These are phyloP conservation scores for Zaprionus lachaisei DNA, from an alignment of 1,140 invertebrate species.

Conservation along the genomic window DNA sequence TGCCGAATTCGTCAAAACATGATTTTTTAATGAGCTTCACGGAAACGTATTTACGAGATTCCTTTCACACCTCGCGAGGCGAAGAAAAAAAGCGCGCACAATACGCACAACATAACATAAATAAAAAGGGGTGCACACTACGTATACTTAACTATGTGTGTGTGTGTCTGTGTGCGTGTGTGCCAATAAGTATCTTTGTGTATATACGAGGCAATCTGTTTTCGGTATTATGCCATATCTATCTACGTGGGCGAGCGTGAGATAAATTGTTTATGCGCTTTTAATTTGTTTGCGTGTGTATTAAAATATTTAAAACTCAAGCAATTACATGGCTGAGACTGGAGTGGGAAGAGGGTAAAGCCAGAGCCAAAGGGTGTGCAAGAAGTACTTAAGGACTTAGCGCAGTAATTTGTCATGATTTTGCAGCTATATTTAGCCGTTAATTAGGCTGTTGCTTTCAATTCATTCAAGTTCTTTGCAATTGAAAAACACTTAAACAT, in stretches of 20 bases:
- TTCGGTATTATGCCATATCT: slow-evolving; percentile 26
- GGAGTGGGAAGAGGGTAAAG: background rate
- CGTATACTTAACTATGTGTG: background rate
- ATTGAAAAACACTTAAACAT: background rate
- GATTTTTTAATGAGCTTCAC: slow-evolving; percentile 77
- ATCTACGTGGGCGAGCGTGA: slow-evolving; percentile 32
- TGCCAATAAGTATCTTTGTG: slow-evolving; percentile 18
- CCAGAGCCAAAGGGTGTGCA: background rate
- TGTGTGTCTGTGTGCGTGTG: slow-evolving; percentile 1
- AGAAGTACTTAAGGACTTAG: slow-evolving; percentile 14
- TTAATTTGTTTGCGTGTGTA: slow-evolving; percentile 63
- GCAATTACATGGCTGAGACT: background rate
- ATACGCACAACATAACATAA: slow-evolving; percentile 59
- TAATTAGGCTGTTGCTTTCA: background rate
- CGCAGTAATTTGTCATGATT: slow-evolving; percentile 10
- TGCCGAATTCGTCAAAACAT: slow-evolving; percentile 72
- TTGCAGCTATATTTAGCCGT: background rate
- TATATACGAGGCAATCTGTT: slow-evolving; percentile 52
- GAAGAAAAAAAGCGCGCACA: slow-evolving; percentile 54
- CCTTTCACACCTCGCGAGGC: slow-evolving; percentile 66
- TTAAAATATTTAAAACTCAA: slow-evolving; percentile 64
- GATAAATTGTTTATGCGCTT: slow-evolving; percentile 64
- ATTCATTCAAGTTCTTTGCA: too few relatives aligned
- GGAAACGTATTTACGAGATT: slow-evolving; percentile 58
- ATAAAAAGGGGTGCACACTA: slow-evolving; percentile 53